Evolutionary conservation across 1,140 invertebrate genomes (phyloP).

Genomic region (Latrodectus geometricus): DNA sequence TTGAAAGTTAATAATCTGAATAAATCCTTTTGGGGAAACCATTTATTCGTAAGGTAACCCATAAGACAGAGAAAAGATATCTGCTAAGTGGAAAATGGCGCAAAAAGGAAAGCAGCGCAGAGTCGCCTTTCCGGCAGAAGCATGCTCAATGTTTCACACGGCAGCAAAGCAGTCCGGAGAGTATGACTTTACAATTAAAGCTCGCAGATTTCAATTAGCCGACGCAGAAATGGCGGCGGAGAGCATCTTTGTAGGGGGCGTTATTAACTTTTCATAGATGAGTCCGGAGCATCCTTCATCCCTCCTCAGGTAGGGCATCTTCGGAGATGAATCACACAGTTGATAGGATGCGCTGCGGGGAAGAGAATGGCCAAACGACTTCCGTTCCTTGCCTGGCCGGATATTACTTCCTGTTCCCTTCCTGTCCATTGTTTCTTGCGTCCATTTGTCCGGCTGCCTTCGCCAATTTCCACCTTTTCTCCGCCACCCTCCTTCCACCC

Average conservation of each 20-base stretch:
- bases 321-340: background rate
- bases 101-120: no score
- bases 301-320: background rate
- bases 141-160: no score
- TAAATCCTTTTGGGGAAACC: no score
- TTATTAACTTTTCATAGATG: background rate
- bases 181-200: no score
- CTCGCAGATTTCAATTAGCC: background rate
- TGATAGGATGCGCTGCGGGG: background rate
- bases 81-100: no score
- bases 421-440: background rate
- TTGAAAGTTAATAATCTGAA: no score
- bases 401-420: conserved; percentile 43
- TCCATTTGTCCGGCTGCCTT: background rate
- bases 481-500: no score
- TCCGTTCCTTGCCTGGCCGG: conserved; percentile 46
- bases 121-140: no score
- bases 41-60: no score
- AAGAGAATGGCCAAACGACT: conserved; percentile 25
- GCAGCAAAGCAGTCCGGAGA: no score
- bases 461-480: background rate
- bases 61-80: no score
- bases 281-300: background rate
- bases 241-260: background rate
- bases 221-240: background rate